phyloP scores from a whole-genome alignment of 2,888 invertebrate species.

The Aphelenchoides bicaudatus region DNA sequence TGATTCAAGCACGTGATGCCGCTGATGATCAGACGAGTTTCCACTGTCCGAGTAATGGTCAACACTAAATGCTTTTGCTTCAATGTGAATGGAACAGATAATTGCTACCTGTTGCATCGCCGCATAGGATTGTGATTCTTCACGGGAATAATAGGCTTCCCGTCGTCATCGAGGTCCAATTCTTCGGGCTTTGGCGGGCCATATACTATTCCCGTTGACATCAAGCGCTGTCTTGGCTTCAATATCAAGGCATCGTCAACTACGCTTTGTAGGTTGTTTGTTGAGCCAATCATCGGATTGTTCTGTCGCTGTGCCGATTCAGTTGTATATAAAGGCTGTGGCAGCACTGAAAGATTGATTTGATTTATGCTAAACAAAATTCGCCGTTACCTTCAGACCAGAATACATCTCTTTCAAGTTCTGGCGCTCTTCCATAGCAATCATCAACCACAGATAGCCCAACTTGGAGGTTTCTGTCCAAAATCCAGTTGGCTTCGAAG shows the following conservation, averaged over 20 bases:
- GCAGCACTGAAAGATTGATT: background rate
- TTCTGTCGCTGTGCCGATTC: slow-evolving; percentile 48
- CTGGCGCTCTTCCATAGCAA: slow-evolving; percentile 43
- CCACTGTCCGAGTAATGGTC: slow-evolving; percentile 21
- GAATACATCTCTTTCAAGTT: slow-evolving; percentile 49
- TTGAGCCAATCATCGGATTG: slow-evolving; percentile 55
- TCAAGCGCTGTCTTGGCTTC: slow-evolving; percentile 37
- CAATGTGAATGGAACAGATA: slow-evolving; percentile 1
- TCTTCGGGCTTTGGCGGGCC: background rate
- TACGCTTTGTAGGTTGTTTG: slow-evolving; percentile 39
- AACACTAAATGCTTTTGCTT: slow-evolving; percentile 5
- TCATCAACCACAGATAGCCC: slow-evolving; percentile 53
- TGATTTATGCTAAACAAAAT: background rate
- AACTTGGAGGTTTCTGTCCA: slow-evolving; percentile 36
- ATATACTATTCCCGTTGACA: slow-evolving; percentile 29
- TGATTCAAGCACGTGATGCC: slow-evolving; percentile 18
- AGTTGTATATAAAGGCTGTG: slow-evolving; percentile 50
- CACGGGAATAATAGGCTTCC: slow-evolving; percentile 27
- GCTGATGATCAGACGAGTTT: slow-evolving; percentile 5
- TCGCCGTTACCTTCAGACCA: slow-evolving; percentile 37
- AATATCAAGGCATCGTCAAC: slow-evolving; percentile 46
- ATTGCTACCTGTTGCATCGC: slow-evolving; percentile 29
- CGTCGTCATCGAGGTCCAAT: slow-evolving; percentile 30
- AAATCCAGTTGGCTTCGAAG: slow-evolving; percentile 52
- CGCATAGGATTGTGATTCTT: slow-evolving; percentile 31